phyloP scores from a whole-genome alignment of 2,797 vertebrate genomes.

The Menidia menidia region DNA sequence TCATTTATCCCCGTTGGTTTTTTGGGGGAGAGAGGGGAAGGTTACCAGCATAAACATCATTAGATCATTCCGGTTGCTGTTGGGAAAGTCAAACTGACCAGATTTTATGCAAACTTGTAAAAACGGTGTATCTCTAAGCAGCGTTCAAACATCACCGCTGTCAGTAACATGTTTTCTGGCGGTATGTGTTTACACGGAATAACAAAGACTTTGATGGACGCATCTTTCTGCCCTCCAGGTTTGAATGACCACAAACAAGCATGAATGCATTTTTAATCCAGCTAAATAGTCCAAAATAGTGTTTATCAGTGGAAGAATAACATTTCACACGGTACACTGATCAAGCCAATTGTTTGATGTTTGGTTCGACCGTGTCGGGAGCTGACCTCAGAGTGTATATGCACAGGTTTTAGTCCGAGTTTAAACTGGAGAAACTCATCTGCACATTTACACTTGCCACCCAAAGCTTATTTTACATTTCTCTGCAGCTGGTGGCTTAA shows the following conservation, averaged over 20 bases:
- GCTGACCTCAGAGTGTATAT: slow-evolving; percentile 19
- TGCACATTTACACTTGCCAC: slow-evolving; percentile 17
- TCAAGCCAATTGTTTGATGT: slow-evolving; percentile 9
- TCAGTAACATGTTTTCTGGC: background rate
- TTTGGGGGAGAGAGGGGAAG: no score
- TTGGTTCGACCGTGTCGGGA: slow-evolving; percentile 5
- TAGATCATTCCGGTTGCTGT: no score
- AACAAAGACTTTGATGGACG: background rate
- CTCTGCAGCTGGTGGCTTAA: slow-evolving; percentile 39
- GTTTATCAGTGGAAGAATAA: background rate
- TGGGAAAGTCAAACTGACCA: no score
- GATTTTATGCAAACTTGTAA: background rate
- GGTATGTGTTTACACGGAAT: background rate
- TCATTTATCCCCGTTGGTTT: no score
- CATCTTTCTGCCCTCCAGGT: background rate
- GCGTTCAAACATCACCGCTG: background rate
- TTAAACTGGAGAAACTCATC: slow-evolving; percentile 19
- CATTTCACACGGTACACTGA: slow-evolving; percentile 13
- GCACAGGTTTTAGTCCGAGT: slow-evolving; percentile 5
- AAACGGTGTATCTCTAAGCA: background rate
- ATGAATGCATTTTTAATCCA: no score
- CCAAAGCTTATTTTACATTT: slow-evolving; percentile 14
- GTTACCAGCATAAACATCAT: no score
- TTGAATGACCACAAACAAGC: background rate
- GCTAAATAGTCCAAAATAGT: no score